Conservation (phyloP, 2,797 vertebrate species). For the Eulemur mongoz region DNA sequence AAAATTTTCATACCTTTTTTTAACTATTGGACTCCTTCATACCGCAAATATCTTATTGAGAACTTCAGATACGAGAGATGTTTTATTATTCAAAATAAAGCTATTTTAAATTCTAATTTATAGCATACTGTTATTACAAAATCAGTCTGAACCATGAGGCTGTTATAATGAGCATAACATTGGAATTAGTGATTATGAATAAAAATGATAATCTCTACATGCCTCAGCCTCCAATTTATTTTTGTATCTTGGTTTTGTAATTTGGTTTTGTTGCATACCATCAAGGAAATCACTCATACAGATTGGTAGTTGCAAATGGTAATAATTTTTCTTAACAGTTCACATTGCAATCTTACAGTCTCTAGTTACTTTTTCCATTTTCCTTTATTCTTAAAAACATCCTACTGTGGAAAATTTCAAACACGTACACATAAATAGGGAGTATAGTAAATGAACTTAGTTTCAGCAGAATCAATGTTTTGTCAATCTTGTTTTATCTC, state of each 20-base stretch:
- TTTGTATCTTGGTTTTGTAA: neutral
- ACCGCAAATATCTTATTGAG: neutral
- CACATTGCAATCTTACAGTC: neutral
- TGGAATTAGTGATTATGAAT: constrained; percentile 50
- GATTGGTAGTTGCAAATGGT: neutral
- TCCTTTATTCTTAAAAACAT: constrained; percentile 27
- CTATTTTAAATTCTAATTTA: constrained; percentile 36
- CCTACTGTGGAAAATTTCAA: neutral
- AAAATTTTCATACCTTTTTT: constrained; percentile 3
- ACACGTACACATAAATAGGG: neutral
- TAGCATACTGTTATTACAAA: constrained; percentile 36
- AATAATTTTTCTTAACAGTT: neutral
- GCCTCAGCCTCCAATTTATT: neutral
- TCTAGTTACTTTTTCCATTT: neutral
- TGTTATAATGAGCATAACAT: constrained; percentile 25
- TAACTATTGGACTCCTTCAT: neutral
- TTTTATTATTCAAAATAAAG: constrained; percentile 52
- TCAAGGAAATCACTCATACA: constrained; percentile 7
- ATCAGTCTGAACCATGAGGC: neutral
- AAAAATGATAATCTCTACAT: constrained; percentile 26
- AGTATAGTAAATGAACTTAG: neutral
- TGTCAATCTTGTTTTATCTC: neutral
- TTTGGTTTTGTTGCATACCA: constrained; percentile 2
- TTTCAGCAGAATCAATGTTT: neutral
- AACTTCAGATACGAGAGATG: neutral